Evolutionary conservation across 2,113 vertebrate species (phyloP).

Genomic region (Fulmarus glacialis): DNA sequence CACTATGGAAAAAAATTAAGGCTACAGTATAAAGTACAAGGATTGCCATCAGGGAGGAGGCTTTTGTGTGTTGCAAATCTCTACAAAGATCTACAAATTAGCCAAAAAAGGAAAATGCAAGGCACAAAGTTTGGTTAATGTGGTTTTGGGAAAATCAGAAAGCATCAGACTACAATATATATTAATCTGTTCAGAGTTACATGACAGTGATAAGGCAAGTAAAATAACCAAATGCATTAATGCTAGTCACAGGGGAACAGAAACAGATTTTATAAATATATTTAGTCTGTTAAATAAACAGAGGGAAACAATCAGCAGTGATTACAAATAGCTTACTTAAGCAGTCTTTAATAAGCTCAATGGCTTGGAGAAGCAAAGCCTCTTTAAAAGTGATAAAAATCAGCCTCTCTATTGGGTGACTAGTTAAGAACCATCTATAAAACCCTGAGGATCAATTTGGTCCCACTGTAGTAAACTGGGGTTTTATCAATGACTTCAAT

Average conservation of each 20-base stretch:
- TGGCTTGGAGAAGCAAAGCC: neutral
- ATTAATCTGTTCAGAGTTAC: neutral
- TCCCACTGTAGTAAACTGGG: neutral
- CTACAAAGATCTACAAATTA: neutral
- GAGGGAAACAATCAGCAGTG: slow-evolving; percentile 30
- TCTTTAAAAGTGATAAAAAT: neutral
- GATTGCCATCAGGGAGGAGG: neutral
- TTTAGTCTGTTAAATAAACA: slow-evolving; percentile 33
- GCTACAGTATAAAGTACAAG: neutral
- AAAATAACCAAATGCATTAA: slow-evolving; percentile 26
- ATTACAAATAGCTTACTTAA: slow-evolving; percentile 55
- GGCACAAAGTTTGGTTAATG: neutral
- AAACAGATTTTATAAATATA: slow-evolving; percentile 13
- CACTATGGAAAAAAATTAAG: neutral
- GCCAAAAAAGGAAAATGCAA: neutral
- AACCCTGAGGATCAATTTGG: neutral
- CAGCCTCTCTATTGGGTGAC: neutral
- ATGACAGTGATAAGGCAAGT: neutral
- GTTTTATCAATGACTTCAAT: neutral
- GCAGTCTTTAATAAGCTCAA: slow-evolving; percentile 17
- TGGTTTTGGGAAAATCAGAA: neutral
- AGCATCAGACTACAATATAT: neutral
- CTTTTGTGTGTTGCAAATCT: neutral
- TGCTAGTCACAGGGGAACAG: slow-evolving; percentile 12
- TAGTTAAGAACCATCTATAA: neutral